Base-by-base conservation (phyloP, 2,888 invertebrate species). In the Pelosia muscerda region DNA sequence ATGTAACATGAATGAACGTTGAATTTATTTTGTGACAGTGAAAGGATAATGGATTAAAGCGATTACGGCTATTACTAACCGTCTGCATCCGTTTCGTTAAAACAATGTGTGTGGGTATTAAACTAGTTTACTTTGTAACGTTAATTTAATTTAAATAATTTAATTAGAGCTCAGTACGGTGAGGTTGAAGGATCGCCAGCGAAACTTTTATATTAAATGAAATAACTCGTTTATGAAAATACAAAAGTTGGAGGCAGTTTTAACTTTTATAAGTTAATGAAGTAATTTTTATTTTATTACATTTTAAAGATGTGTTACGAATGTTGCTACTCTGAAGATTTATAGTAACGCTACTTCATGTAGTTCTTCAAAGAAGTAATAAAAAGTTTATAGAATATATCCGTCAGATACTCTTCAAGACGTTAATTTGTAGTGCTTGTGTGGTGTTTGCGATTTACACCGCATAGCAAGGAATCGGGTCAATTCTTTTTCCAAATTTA, bases 121-220 rank as follows among this genome's bases (percentile, higher is more conserved):
- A 25, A 23, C 55, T 25, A 55, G 23, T 55, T 55, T 23, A 55
- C 55, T 55, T 23, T 15, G 25, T 11, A 23, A 6, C n/a, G 19
- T 49, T 49, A 49, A 49, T 49, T 49, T 49, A 49, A 49, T 49
- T 49, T 49, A 49, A 49, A 19, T 49, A 49, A 49, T 49, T 49
- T 8, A 49, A 49, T 49, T 9, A 49, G n/a, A n/a, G n/a, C 49
- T 2, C 49, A 49, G 49, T 49, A 8, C 9, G 49, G 49, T 49
- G 49, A 8, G 19, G n/a, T 6, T 42, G 42, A 42, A 42, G 42
- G 42, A 42, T 42, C 8, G 42, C 42, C 42, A 6, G 42, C 5
- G 42, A 42, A 42, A 42, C 42, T 42, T 42, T 15, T 42, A 19
- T 42, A 42, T 42, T 42, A 42, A 42, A n/a, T 49, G 49, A n/a